Percentiles rank a stretch among this genome's conserved stretches.
phyloP scores from a whole-genome alignment of 2,797 vertebrate species.

The Hylomyscus alleni region DNA sequence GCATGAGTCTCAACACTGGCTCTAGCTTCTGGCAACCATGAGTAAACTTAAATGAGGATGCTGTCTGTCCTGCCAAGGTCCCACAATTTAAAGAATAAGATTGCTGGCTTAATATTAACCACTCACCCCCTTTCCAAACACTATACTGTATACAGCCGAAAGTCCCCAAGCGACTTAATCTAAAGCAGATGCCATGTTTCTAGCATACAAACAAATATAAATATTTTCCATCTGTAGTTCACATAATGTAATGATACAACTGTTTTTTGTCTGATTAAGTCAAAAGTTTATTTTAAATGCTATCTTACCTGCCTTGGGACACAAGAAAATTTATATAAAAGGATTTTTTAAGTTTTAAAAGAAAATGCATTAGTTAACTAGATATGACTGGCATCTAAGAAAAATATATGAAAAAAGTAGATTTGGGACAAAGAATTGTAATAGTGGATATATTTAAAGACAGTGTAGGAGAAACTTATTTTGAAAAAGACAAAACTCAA shows the following conservation, averaged over 20 bases:
- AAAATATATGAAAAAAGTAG: conserved; percentile 2
- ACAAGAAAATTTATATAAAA: conserved; percentile 28
- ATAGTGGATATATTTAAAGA: conserved; percentile 5
- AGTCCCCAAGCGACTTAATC: conserved; percentile 42
- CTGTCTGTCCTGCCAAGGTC: conserved; percentile 32
- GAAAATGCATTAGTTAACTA: conserved; percentile 22
- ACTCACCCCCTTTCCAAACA: not conserved
- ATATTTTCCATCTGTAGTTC: conserved; percentile 38
- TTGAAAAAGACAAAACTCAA: conserved; percentile 67
- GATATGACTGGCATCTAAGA: conserved; percentile 33
- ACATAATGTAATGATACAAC: not conserved
- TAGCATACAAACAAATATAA: conserved; percentile 56
- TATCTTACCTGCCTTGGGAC: conserved; percentile 36
- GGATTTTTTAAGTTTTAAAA: conserved; percentile 63
- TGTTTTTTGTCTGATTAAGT: conserved; percentile 37
- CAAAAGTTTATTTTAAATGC: conserved; percentile 48
- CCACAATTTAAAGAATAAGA: conserved; percentile 60
- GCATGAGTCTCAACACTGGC: not conserved
- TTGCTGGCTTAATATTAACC: not conserved
- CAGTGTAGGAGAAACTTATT: conserved; percentile 19
- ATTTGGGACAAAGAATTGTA: conserved; percentile 49
- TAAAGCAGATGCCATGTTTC: not conserved
- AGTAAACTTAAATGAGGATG: conserved; percentile 45
- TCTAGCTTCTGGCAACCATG: conserved; percentile 40
- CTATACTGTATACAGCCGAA: conserved; percentile 21